Percentiles rank a stretch among this genome's conserved stretches.
Conservation (phyloP, 2,888 invertebrate species). For the Malacosoma neustria region DNA sequence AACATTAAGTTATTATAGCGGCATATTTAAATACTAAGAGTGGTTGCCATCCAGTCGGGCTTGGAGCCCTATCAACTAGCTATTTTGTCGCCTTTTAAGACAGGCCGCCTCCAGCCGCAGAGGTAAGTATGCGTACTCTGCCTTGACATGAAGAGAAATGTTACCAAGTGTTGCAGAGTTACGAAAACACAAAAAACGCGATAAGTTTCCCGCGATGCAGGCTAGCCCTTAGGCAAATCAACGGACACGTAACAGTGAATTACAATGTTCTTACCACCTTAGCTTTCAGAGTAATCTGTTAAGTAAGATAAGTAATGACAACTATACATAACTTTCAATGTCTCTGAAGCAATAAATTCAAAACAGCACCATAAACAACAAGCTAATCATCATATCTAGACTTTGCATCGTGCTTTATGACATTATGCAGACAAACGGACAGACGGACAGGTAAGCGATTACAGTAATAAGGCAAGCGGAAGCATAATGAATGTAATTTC, state of each 20-base stretch:
- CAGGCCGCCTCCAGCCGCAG: background rate
- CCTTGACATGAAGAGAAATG: no score
- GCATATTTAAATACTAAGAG: background rate
- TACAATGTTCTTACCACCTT: background rate
- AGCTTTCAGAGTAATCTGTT: background rate
- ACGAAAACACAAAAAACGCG: no score
- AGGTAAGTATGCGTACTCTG: background rate
- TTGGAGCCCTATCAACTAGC: no score
- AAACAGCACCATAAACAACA: background rate
- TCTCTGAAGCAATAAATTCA: background rate
- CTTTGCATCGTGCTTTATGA: background rate
- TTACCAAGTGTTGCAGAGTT: no score
- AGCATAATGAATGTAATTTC: background rate
- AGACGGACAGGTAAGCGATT: background rate
- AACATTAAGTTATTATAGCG: background rate
- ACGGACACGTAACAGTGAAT: no score
- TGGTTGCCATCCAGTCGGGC: background rate
- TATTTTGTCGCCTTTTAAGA: background rate
- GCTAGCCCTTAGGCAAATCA: no score
- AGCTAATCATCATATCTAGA: background rate
- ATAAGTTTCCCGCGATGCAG: no score
- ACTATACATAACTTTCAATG: background rate
- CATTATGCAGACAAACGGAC: background rate
- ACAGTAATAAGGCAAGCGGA: background rate
- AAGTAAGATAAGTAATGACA: background rate